Evolutionary conservation across 2,113 vertebrate species (phyloP), one percentile per base, ranked within the genome.

Genomic region (Oxyura jamaicensis): DNA sequence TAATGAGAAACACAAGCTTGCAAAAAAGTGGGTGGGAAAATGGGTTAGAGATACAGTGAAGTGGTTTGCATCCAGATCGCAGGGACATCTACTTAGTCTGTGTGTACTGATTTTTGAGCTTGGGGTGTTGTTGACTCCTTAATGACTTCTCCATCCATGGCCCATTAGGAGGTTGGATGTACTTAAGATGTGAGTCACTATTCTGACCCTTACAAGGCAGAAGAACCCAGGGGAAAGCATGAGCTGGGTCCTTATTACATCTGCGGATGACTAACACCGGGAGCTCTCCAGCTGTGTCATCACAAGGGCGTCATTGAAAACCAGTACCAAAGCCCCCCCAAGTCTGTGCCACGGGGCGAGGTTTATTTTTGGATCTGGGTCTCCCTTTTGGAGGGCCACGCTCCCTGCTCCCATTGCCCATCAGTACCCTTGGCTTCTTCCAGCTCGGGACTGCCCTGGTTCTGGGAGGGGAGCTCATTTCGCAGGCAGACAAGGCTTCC

Each of bases 401-500:
- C 33, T 72, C 41, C 28, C 71, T 42, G 35, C 26, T 84, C 36
- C 42, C 35, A 10, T 63, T 0, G 5, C 74, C 60, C 52, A 23
- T 73, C 77, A 81, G 73, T 53, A 65, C 75, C 76, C 53, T 25
- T 16, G 10, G 39, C 86, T 91, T 31, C 71, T 74, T 78, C 59
- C 31, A 90, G 77, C 80, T 71, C 3, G 3, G 89, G 79, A 85
- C 60, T 68, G 67, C 90, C 71, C 81, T 15, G 2, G 58, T 72
- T 73, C 77, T 96, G 9, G 90, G 78, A 83, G 67, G 59, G 87
- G 83, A 87, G 4, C 81, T 95, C 91, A 91, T 95, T 94, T 89
- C 84, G 80, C 87, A 96, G 84, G 90, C 95, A 95, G 95, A 93
- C 93, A 17, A 63, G 48, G 78, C 92, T 95, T 96, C 88, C 91